Evolutionary conservation across 2,797 vertebrate species (phyloP).

Genomic region (Esox lucius): DNA sequence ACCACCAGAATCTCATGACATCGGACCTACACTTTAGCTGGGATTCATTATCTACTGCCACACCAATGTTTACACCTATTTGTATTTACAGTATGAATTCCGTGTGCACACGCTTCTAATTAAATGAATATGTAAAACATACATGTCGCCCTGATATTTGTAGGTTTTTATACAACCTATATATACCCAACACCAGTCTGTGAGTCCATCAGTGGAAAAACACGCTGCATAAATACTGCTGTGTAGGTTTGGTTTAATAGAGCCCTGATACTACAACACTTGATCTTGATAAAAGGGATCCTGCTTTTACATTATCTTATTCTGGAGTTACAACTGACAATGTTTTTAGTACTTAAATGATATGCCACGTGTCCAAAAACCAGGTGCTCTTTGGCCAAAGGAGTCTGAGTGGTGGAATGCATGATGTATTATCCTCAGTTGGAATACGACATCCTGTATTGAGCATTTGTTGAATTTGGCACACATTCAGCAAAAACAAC

Average conservation of each 20-base stretch:
- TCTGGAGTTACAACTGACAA: not conserved
- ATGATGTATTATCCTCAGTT: no score
- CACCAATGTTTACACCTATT: no score
- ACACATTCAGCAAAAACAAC: not conserved
- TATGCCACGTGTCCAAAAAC: not conserved
- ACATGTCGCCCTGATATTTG: no score
- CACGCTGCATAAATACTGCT: no score
- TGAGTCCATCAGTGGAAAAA: no score
- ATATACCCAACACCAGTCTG: no score
- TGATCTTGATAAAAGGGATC: not conserved
- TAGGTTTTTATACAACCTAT: no score
- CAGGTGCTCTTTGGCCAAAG: constrained; percentile 12
- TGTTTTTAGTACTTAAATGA: not conserved
- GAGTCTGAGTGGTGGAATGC: not conserved
- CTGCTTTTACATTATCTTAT: not conserved
- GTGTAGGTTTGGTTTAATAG: no score
- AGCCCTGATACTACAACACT: not conserved
- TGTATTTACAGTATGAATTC: no score
- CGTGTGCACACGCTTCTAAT: no score
- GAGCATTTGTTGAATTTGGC: not conserved
- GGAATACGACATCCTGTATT: not conserved
- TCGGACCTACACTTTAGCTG: not conserved
- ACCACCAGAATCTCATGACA: not conserved
- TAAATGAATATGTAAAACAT: no score
- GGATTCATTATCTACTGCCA: no score